Evolutionary conservation across 2,113 vertebrate genomes (phyloP), one percentile per base, ranked within the genome.

Genomic region (Sporophila hypoxantha): DNA sequence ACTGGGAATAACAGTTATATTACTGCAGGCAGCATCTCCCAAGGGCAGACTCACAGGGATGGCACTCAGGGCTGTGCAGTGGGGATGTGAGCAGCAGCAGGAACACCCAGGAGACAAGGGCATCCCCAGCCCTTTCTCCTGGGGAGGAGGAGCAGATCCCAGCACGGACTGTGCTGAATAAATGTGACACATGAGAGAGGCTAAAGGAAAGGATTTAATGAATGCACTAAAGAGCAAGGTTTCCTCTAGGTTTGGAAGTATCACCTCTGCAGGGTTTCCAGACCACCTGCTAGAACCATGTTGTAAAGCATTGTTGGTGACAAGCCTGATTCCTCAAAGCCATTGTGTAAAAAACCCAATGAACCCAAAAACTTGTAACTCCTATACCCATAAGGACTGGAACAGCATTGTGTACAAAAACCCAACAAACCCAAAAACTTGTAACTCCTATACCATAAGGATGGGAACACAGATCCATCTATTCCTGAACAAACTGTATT

Each of bases 81-180:
- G 73, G 75, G 85, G 59, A 37, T 81, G 70, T 67, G 75, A 85
- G 92, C 88, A 78, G 79, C 90, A 82, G 87, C 70, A 68, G 46
- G 60, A 36, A 42, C 20, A 47, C 85, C 62, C 79, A 30, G 37
- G 88, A 75, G 93, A 53, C 67, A 7, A 16, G 14, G 39, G 25
- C 59, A 86, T 82, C 74, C 67, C 6, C 71, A 60, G 50, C 61
- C 80, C 42, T 87, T 76, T 37, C 86, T 92, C 86, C 61, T 6
- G 17, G 64, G 79, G 60, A 87, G 64, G 70, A 88, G 83, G 77
- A 93, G 32, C 50, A 34, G 75, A 49, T 82, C 81, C 46, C 89
- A 61, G 67, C 76, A 77, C 62, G 73, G 83, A 79, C 78, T 91
- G 68, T 39, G 82, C 85, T 83, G 60, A 71, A 68, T 71, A 77